Base-by-base conservation (phyloP, 2,113 vertebrate genomes). In the Anoplopoma fimbria region DNA sequence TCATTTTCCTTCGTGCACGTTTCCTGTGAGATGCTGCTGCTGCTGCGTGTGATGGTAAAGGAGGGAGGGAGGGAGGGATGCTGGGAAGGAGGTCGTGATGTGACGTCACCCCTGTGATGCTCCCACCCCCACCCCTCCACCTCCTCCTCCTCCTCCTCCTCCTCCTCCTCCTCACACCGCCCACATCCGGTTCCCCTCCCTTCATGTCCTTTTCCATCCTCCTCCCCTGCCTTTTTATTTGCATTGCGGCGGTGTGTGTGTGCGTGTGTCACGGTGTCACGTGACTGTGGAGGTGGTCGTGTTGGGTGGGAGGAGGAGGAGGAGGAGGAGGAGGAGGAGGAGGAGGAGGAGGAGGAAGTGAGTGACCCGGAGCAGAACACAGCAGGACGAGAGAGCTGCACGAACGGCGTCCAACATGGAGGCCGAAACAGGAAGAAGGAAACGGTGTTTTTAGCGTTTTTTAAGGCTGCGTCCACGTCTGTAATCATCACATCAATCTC, bases 351-450 rank as follows among this genome's bases (percentile, higher is more conserved):
- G 82, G 95, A 87, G 79, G 87, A 83, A 91, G 92, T 92, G 96
- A 84, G 93, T 96, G 69, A 91, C 95, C 81, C 96, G 95, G 96
- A 96, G 97, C 93, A 96, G 93, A 93, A 73, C 12, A 85, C 93
- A 83, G 96, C 12, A 15, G 69, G 58, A 60, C 4, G 19, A 47
- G 61, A 45, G 53, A 61, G 64, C 36, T 2, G 63, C 72, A 33
- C 0, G 5, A 45, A 95, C 80, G 95, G 93, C 87, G 94, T 94
- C 76, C 78, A 83, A 88, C 78, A 88, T 91, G 87, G 87, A 90
- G 83, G 87, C 88, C 84, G 15, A 73, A 79, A 70, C 69, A 62
- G 42, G 84, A 86, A 86, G 78, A n/a, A 51, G 42, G 71, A 64
- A 36, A 19, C 3, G 3, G 49, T 8, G 15, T 25, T 70, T 75